Conservation (phyloP, 2,797 vertebrate species). For the Oreonectes daqikongensis region DNA sequence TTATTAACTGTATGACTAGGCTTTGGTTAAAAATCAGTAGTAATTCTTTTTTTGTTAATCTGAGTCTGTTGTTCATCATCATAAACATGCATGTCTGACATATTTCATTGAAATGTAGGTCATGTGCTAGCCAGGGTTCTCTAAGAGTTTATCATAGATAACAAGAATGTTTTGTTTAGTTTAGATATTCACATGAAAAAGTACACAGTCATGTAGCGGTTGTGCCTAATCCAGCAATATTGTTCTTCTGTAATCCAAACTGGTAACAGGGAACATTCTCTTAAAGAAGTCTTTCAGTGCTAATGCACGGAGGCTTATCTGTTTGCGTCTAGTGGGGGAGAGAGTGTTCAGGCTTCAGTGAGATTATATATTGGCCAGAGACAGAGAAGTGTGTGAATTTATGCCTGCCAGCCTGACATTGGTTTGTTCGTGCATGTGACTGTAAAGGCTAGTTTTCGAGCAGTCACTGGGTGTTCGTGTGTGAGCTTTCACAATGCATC, state of each 20-base stretch:
- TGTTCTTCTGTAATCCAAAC: slow-evolving; percentile 26
- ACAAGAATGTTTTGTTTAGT: neutral
- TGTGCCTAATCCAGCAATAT: slow-evolving; percentile 26
- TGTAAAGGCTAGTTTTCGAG: neutral
- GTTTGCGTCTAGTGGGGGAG: neutral
- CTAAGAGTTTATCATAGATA: too few species aligned
- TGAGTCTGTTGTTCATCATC: too few species aligned
- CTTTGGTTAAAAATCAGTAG: too few species aligned
- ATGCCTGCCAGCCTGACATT: slow-evolving; percentile 11
- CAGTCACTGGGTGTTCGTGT: slow-evolving; percentile 6
- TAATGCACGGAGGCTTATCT: slow-evolving; percentile 25
- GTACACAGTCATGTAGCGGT: slow-evolving; percentile 2
- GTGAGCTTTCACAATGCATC: neutral
- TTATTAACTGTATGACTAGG: too few species aligned
- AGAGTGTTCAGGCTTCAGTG: slow-evolving; percentile 19
- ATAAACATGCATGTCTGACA: neutral
- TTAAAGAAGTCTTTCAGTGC: neutral
- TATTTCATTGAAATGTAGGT: too few species aligned
- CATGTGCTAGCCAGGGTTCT: too few species aligned
- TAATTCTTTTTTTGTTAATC: too few species aligned
- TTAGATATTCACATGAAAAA: slow-evolving; percentile 19
- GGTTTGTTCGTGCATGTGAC: slow-evolving; percentile 6
- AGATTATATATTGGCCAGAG: slow-evolving; percentile 30
- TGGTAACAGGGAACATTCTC: neutral
- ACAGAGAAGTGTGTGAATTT: neutral